These are phyloP conservation scores for Phallusia fumigata DNA, from an alignment of 23 tunicate species.

Conservation along the genomic window DNA sequence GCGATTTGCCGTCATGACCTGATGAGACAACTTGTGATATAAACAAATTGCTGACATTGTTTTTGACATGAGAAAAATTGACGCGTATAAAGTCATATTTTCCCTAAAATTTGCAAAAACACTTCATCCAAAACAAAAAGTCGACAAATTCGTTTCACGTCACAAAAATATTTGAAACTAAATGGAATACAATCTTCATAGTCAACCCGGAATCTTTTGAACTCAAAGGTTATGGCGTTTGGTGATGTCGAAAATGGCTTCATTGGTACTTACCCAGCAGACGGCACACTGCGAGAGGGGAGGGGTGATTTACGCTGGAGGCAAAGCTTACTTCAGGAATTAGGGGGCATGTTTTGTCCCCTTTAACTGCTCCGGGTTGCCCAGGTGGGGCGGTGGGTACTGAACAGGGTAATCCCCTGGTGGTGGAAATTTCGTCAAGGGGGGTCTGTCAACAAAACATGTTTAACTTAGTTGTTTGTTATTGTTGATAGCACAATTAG, in stretches of 20 bases:
- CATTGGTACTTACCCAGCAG: constrained; percentile 42
- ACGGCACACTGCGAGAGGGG: constrained; percentile 65
- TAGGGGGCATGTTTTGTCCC: constrained; percentile 49
- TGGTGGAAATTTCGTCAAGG: neutral
- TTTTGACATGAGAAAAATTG: too few relatives aligned
- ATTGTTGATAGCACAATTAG: too few relatives aligned
- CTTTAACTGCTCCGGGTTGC: constrained; percentile 16
- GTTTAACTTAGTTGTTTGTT: too few relatives aligned
- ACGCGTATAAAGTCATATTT: too few relatives aligned
- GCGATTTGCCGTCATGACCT: constrained; percentile 59
- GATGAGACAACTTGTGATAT: constrained; percentile 1
- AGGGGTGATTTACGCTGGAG: constrained; percentile 44
- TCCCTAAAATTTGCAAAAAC: too few relatives aligned
- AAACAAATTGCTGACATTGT: too few relatives aligned
- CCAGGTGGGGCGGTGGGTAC: constrained; percentile 16
- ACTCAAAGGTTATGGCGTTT: neutral
- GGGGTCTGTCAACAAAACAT: neutral
- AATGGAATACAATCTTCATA: too few relatives aligned
- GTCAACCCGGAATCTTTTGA: too few relatives aligned
- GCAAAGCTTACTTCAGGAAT: constrained; percentile 82
- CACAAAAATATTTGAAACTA: too few relatives aligned
- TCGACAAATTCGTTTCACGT: too few relatives aligned
- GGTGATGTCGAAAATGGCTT: neutral
- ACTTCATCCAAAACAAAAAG: too few relatives aligned
- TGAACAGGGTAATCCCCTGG: constrained; percentile 9